Evolutionary conservation across 2,797 vertebrate genomes (phyloP).

Genomic region (Pygocentrus nattereri): DNA sequence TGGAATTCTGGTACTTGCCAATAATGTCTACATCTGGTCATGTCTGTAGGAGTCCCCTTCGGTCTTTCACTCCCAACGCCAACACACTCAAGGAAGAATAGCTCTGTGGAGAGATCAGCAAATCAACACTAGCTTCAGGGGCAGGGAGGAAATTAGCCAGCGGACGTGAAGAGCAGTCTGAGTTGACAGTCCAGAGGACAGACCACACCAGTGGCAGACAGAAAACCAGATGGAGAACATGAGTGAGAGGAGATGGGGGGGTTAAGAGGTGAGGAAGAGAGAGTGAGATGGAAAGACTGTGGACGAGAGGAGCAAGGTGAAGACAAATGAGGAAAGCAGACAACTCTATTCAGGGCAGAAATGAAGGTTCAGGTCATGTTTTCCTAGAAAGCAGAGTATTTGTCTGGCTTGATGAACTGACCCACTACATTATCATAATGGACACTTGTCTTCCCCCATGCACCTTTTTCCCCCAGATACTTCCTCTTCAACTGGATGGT

Average conservation of each 20-base stretch:
- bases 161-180: constrained; percentile 42
- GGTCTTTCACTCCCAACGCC: constrained; percentile 24
- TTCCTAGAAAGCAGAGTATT: constrained; percentile 31
- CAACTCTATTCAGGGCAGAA: constrained; percentile 6
- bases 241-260: constrained; percentile 29
- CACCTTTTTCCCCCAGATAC: constrained; percentile 25
- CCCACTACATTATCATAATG: constrained; percentile 19
- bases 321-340: constrained; percentile 46
- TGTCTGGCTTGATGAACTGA: constrained; percentile 39
- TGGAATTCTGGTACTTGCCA: constrained; percentile 41
- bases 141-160: constrained; percentile 50
- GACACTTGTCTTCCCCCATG: constrained; percentile 29
- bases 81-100: constrained; percentile 17
- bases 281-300: constrained; percentile 43
- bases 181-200: constrained; percentile 46
- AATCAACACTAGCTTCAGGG: constrained; percentile 46
- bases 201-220: constrained; percentile 46
- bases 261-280: constrained; percentile 44
- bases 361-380: constrained; percentile 17
- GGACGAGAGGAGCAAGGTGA: background rate
- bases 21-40: constrained; percentile 49
- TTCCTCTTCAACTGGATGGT: constrained; percentile 19
- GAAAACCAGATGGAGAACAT: constrained; percentile 54
- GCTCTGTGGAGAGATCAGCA: constrained; percentile 49
- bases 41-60: constrained; percentile 40